These are phyloP conservation scores for Acipenser ruthenus DNA, from an alignment of 2,797 vertebrate genomes.

Conservation along the genomic window DNA sequence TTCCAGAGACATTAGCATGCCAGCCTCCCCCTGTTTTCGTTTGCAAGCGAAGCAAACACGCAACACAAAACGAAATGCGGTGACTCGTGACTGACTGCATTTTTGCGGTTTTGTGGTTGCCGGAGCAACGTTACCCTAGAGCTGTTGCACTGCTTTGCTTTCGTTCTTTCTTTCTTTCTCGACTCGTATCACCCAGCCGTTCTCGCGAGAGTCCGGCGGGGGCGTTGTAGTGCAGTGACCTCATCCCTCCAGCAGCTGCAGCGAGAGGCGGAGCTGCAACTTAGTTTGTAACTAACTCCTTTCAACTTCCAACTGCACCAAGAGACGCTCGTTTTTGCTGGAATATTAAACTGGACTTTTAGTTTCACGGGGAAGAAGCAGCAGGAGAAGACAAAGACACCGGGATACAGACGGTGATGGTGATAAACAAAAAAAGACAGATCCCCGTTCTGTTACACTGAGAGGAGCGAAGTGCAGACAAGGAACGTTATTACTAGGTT, in stretches of 20 bases:
- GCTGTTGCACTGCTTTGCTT: conserved; percentile 1
- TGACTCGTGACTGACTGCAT: not conserved
- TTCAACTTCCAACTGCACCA: conserved; percentile 41
- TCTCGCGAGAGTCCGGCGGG: conserved; percentile 59
- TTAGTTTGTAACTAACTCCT: conserved; percentile 56
- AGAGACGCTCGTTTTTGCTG: conserved; percentile 1
- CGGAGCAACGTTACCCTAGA: conserved; percentile 47
- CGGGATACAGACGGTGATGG: not conserved
- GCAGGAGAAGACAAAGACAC: too few species aligned
- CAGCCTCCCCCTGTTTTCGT: not conserved
- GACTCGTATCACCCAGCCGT: conserved; percentile 4
- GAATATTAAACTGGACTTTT: too few species aligned
- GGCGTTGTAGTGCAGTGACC: conserved; percentile 57
- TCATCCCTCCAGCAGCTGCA: conserved; percentile 67
- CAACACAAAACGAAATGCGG: not conserved
- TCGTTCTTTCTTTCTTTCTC: not conserved
- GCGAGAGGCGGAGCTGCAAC: conserved; percentile 54
- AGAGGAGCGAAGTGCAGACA: too few species aligned
- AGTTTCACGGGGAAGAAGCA: too few species aligned
- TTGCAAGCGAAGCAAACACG: not conserved
- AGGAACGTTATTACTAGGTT: too few species aligned
- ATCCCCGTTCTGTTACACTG: too few species aligned
- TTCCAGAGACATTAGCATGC: not conserved
- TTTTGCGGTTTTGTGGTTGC: conserved; percentile 32
- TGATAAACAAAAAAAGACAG: too few species aligned